Conservation (phyloP, 2,113 vertebrate species). For the Cheilinus undulatus region DNA sequence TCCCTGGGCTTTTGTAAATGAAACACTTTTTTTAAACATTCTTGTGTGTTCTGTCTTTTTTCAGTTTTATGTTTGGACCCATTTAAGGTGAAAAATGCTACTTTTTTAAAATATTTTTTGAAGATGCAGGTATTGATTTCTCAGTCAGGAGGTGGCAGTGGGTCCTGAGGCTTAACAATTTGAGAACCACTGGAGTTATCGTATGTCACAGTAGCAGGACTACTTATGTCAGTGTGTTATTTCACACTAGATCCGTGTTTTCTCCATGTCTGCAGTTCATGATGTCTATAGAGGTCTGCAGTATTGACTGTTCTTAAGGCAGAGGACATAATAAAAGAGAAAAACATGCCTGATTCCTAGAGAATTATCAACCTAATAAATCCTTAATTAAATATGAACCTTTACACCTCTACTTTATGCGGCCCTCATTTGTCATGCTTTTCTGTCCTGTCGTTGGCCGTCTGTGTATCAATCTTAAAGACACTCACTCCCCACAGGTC, state of each 20-base stretch:
- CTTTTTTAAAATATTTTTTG: no score
- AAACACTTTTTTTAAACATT: no score
- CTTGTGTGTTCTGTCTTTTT: no score
- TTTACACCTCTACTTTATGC: slow-evolving; percentile 23
- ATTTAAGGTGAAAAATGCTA: no score
- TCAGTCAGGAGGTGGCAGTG: no score
- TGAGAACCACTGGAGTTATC: no score
- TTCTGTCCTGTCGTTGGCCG: background rate
- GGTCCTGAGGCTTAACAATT: no score
- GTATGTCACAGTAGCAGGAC: background rate
- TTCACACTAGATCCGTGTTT: background rate
- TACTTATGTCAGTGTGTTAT: slow-evolving; percentile 4
- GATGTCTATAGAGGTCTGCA: slow-evolving; percentile 45
- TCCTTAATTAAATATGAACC: slow-evolving; percentile 33
- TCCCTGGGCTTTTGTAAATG: no score
- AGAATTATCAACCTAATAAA: slow-evolving; percentile 21
- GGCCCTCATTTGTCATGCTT: slow-evolving; percentile 5
- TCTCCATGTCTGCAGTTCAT: background rate
- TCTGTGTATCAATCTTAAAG: slow-evolving; percentile 39
- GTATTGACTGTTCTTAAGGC: background rate
- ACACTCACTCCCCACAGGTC: slow-evolving; percentile 6
- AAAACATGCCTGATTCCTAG: background rate
- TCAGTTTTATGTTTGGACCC: no score
- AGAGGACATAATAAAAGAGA: slow-evolving; percentile 8
- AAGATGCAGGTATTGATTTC: no score